Conservation (phyloP, 2,797 vertebrate genomes). For the Brachyrhaphis roseni region DNA sequence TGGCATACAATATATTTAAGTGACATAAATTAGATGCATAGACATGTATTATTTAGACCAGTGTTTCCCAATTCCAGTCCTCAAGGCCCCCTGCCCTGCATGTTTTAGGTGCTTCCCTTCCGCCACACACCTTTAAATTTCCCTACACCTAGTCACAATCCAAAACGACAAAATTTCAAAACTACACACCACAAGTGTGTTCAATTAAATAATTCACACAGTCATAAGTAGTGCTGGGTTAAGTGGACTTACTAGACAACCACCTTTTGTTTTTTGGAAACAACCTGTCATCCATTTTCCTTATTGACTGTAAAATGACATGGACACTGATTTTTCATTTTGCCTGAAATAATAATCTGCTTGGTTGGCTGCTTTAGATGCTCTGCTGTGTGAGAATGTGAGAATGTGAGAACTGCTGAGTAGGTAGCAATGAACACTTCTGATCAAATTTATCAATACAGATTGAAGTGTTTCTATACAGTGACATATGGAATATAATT, state of each 20-base stretch:
- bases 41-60: no score
- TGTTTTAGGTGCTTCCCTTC: no score
- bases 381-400: not conserved
- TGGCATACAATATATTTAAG: no score
- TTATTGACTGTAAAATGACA: not conserved
- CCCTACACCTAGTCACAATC: not conserved
- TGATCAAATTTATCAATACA: not conserved
- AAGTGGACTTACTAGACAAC: not conserved
- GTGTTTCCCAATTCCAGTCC: no score
- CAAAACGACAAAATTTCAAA: not conserved
- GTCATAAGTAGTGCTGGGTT: not conserved
- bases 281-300: not conserved
- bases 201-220: not conserved
- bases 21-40: no score
- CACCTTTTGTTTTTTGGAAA: not conserved
- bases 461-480: not conserved
- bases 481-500: not conserved
- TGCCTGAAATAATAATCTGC: not conserved
- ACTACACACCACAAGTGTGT: not conserved
- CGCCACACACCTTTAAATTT: no score
- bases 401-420: constrained; percentile 6
- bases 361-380: not conserved
- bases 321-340: not conserved
- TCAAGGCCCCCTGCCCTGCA: no score
- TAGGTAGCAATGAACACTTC: not conserved